Conservation (phyloP, 2,888 invertebrate species). For the Dryobotodes eremita region DNA sequence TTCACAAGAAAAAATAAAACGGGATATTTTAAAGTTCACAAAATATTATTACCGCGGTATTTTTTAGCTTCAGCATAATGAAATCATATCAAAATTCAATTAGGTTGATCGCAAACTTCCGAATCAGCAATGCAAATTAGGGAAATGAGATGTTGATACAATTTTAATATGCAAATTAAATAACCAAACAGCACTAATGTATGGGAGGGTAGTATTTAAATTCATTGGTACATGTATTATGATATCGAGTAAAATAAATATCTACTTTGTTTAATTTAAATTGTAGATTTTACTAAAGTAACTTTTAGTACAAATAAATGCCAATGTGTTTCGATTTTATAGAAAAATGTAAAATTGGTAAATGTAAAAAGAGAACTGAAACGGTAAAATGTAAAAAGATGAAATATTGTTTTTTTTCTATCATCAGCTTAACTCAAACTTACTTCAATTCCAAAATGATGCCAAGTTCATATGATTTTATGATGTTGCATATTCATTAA, state of each 20-base stretch:
- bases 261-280: conserved; percentile 12
- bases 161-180: conserved; percentile 67
- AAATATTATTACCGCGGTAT: conserved; percentile 10
- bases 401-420: background rate
- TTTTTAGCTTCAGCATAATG: conserved; percentile 46
- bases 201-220: conserved; percentile 38
- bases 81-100: conserved; percentile 74
- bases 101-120: conserved; percentile 71
- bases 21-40: background rate
- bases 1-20: background rate
- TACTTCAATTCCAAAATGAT: background rate
- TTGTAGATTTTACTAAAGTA: conserved; percentile 8
- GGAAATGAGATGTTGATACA: conserved; percentile 76
- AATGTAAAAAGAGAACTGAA: background rate
- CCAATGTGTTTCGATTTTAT: no score
- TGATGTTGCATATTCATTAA: background rate
- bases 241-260: conserved; percentile 37
- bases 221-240: conserved; percentile 24
- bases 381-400: background rate
- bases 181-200: conserved; percentile 49
- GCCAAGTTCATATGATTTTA: background rate
- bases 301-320: background rate
- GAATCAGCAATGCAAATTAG: conserved; percentile 77
- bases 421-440: background rate
- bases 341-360: background rate